These are phyloP conservation scores for Phoebastria nigripes DNA, from an alignment of 2,797 vertebrate genomes.

Conservation along the genomic window DNA sequence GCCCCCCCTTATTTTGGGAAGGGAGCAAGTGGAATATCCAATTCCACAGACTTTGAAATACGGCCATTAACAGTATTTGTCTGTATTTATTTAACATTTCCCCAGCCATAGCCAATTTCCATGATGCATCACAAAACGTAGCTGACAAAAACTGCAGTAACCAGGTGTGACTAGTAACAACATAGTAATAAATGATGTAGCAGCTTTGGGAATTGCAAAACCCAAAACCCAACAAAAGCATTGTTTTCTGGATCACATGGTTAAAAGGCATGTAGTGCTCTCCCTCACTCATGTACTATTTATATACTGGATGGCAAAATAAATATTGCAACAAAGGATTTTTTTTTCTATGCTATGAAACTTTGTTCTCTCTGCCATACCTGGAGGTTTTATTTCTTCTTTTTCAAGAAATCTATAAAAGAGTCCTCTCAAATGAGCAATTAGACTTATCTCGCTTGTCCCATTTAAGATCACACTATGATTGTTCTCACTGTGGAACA, in stretches of 20 bases:
- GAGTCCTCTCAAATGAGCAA: background rate
- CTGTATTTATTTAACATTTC: background rate
- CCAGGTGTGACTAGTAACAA: background rate
- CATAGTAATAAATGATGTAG: background rate
- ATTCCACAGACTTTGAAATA: background rate
- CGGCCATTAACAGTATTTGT: background rate
- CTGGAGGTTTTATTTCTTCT: background rate
- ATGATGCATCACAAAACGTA: background rate
- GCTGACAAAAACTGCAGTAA: background rate
- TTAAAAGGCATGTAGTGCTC: background rate
- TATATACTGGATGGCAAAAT: background rate
- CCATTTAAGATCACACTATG: background rate
- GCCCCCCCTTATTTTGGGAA: background rate
- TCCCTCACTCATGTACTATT: background rate
- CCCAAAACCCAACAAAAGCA: background rate
- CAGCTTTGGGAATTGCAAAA: background rate
- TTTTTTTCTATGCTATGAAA: background rate
- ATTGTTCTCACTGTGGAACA: background rate
- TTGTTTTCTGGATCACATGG: background rate
- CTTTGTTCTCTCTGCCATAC: background rate
- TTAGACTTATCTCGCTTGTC: background rate
- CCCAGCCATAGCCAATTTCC: background rate
- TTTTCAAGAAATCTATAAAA: background rate
- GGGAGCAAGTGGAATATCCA: background rate
- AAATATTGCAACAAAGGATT: background rate